Base-by-base conservation (phyloP, 2,888 invertebrate species). In the Tinea semifulvella region DNA sequence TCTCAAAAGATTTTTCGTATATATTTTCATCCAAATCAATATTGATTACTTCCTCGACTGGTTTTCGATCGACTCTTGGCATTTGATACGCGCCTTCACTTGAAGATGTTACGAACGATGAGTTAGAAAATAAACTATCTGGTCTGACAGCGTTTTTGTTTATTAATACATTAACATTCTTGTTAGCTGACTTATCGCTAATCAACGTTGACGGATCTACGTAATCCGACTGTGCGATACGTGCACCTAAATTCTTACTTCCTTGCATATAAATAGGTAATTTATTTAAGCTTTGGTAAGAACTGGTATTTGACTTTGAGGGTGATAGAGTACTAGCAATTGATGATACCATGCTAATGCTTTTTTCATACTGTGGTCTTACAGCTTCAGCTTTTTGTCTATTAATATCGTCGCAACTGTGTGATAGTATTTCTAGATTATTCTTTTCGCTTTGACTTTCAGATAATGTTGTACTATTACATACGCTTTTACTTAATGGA, bases 181-280 rank as follows among this genome's bases (percentile, higher is more conserved):
- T 79, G 35, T 68, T 56, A 8, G 77, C 68, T 3, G 81, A 72
- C 53, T 67, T 74, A 47, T 77, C 75, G 28, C 52, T 65, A 31
- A 85, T 84, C 14, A 92, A 72, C 13, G 89, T 86, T 42, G 87
- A 85, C 0, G 94, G 93, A 63, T 94, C 92, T 0, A 89, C 91
- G 56, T 94, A 94, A 61, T 94, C 94, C 0, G 91, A 88, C 53
- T 91, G 88, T 1, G 95, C 95, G 61, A 96, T 92, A 50, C 94
- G 87, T 28, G 94, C 94, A 0, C 94, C 94, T 52, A 94, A 84
- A 48, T 88, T 85, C 52, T 91, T 89, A 53, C 93, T 92, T 8
- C 92, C 91, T 67, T 90, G 91, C 60, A 89, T 89, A 58, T 90
- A 89, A 48, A 86, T 76, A 11, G 84, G 83, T 17, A 83, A 57